Percentiles rank a stretch among this genome's conserved stretches.
Conservation (phyloP, 2,888 invertebrate species). For the Xylota segnis region DNA sequence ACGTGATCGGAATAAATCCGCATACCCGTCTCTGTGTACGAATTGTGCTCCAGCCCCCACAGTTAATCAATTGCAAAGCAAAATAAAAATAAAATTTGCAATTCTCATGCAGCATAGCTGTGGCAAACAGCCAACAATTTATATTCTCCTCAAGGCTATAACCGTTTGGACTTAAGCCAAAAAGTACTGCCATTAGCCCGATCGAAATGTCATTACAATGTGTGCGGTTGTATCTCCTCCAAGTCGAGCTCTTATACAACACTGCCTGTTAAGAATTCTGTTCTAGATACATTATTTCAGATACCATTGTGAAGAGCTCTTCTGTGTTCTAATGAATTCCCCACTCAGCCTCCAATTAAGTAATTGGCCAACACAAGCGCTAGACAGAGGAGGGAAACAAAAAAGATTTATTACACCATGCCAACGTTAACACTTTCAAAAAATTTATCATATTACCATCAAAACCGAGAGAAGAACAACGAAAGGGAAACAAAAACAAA, state of each 20-base stretch:
- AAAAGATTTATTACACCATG: constrained; percentile 27
- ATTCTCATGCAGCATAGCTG: constrained; percentile 5
- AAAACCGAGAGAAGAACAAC: constrained; percentile 30
- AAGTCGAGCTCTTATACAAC: constrained; percentile 38
- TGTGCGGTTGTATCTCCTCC: background rate
- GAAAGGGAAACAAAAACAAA: constrained; percentile 53
- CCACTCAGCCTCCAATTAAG: constrained; percentile 59
- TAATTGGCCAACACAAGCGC: constrained; percentile 53
- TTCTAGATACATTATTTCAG: constrained; percentile 59
- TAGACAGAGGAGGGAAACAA: constrained; percentile 11
- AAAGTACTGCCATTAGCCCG: constrained; percentile 31
- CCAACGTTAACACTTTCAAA: constrained; percentile 33
- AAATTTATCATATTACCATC: constrained; percentile 61
- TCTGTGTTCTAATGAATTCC: constrained; percentile 41
- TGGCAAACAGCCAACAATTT: constrained; percentile 40
- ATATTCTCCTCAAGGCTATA: constrained; percentile 55
- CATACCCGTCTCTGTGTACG: background rate
- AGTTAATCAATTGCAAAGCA: background rate
- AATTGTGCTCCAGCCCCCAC: background rate
- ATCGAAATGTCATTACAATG: constrained; percentile 42
- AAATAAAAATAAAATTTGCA: constrained; percentile 31
- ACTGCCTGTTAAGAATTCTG: constrained; percentile 30
- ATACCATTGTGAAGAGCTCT: background rate
- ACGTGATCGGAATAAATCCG: constrained; percentile 49
- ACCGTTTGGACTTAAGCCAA: constrained; percentile 60